Base-by-base conservation (phyloP, 1,140 invertebrate species). In the Thalassaphorura encarpata region DNA sequence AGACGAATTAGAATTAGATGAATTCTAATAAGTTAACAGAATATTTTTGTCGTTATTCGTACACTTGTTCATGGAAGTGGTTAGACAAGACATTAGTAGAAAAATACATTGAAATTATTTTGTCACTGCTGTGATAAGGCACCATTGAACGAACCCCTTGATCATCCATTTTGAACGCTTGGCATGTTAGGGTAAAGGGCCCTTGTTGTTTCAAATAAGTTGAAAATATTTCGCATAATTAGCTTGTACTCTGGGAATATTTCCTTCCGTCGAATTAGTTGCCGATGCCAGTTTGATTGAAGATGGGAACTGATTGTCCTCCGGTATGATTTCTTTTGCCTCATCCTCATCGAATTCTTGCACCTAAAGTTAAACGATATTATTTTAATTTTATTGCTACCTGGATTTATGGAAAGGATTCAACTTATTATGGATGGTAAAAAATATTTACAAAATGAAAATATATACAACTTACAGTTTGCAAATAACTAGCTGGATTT, bases 211-310 rank as follows among this genome's bases (percentile, higher is more conserved):
- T n/a, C n/a, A n/a, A n/a, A n/a, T n/a, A 61, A 28, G 33, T 29
- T 56, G 41, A 63, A 60, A 39, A 59, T 50, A 40, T 54, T 59
- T 29, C 36, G 28, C 53, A 63, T 36, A 31, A 63, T 63, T 50
- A 49, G 54, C 61, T 63, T 63, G 61, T 63, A 59, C 54, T 59
- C 55, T 40, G 49, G 49, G 46, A 56, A 27, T 48, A 41, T 42
- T 39, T 24, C 24, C 21, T 16, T 33, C 28, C 31, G 3, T 6
- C 26, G 26, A 27, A 18, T 24, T 26, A 15, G 8, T 11, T 15
- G 15, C 6, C 15, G 46, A 27, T 45, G 13, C 21, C 11, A 16
- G 23, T 24, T 21, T 16, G 16, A 48, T 24, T 24, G 15, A 18
- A 48, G 11, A 29, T 18, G 16, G 42, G 18, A 45, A n/a, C n/a